A percentile compares a stretch with the other conserved stretches of the same genome.
phyloP scores from a whole-genome alignment of 2,888 invertebrate species.

The Eupelmus urozonus region DNA sequence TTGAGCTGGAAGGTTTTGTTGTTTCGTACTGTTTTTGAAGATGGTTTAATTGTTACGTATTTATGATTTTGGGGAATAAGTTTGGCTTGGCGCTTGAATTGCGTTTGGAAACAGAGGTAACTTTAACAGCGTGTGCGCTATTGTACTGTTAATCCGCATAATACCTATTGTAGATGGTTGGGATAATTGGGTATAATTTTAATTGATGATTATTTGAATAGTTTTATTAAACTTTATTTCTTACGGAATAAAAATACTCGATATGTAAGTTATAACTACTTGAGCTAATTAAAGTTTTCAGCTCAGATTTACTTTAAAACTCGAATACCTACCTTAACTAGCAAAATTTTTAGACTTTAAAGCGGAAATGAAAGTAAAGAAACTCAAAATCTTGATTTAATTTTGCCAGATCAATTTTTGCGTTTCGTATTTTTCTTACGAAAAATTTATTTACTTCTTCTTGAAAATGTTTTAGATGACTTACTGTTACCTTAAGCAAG shows the following conservation, averaged over 20 bases:
- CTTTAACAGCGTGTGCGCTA: too few species aligned
- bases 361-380: slow-evolving; percentile 6
- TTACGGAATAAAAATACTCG: not conserved
- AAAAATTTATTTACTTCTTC: not conserved
- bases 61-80: too few species aligned
- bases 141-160: too few species aligned
- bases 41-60: too few species aligned
- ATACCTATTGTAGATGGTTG: too few species aligned
- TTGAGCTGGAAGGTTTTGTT: too few species aligned
- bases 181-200: too few species aligned
- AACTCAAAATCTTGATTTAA: slow-evolving; percentile 17
- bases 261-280: too few species aligned
- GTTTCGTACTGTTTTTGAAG: too few species aligned
- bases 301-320: slow-evolving; percentile 5
- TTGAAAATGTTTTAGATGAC: not conserved
- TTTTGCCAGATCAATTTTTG: not conserved
- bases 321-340: slow-evolving; percentile 8
- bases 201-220: not conserved
- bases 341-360: slow-evolving; percentile 12
- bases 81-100: too few species aligned
- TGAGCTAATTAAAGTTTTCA: slow-evolving; percentile 18
- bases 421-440: not conserved
- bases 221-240: not conserved
- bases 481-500: too few species aligned
- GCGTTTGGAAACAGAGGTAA: too few species aligned